Base-by-base conservation (phyloP, 2,888 invertebrate species). In the Hofmannophila pseudospretella region DNA sequence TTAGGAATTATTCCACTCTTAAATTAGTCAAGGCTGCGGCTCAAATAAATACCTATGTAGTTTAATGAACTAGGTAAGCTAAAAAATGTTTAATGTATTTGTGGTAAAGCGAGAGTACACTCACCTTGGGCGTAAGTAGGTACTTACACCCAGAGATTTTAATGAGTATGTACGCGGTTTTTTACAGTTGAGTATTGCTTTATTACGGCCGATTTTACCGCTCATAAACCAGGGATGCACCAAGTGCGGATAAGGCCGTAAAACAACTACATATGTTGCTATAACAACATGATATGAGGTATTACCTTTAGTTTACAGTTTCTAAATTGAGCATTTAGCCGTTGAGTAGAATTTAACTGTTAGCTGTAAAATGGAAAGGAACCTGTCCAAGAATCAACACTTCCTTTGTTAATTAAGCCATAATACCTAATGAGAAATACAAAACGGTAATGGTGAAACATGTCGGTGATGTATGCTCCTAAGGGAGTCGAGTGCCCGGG, bases 191-290 rank as follows among this genome's bases (percentile, higher is more conserved):
- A 22, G 9, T 25, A 33, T 33, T 34, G 27, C 27, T 27, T 28
- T 20, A 34, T 34, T 27, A 19, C 34, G 11, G 4, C 20, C 14
- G 10, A 22, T 8, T 13, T 31, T 31, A 31, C 33, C 19, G 27
- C 26, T 31, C 38, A 39, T 44, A 37, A 44, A 44, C 9, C 10
- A 20, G 37, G 29, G 36, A 16, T 27, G 13, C 11, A 8, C 7
- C 27, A 7, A 30, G 19, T n/a, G 25, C 33, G 9, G 26, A 4
- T 9, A 16, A 4, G 8, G 34, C 38, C 13, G 19, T 20, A 7
- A n/a, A 22, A 20, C 43, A 37, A 49, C 49, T 41, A n/a, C n/a
- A n/a, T n/a, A 41, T 38, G 45, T 47, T 45, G 49, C 47, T 35
- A 37, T 53, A 48, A 52, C 44, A 34, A 36, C 30, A 44, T 42